Percentiles rank a stretch among this genome's conserved stretches.
These are phyloP conservation scores for Sminthurinus signatus DNA, from an alignment of 1,140 invertebrate genomes.

Conservation along the genomic window DNA sequence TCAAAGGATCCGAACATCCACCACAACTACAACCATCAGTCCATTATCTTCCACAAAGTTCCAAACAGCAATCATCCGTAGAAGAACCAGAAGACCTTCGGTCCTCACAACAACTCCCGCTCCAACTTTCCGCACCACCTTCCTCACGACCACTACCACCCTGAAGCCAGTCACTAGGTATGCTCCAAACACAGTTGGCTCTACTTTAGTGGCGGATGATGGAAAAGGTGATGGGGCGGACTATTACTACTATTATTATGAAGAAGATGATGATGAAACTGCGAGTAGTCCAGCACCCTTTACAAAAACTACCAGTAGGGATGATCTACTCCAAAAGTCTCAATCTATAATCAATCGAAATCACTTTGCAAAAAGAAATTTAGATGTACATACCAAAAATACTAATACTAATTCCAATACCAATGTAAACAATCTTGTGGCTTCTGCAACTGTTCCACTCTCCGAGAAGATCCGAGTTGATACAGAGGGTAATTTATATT, in stretches of 20 bases:
- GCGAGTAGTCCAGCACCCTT: slow-evolving; percentile 47
- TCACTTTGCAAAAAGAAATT: slow-evolving; percentile 11
- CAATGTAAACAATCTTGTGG: slow-evolving; percentile 5
- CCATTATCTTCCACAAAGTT: slow-evolving; percentile 1
- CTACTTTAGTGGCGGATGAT: neutral
- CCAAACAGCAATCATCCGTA: slow-evolving; percentile 18
- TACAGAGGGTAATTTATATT: slow-evolving; percentile 61
- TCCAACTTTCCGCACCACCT: slow-evolving; percentile 17
- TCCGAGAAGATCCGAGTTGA: slow-evolving; percentile 56
- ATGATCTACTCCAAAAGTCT: slow-evolving; percentile 1
- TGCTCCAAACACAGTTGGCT: neutral
- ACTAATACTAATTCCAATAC: neutral
- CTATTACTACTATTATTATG: slow-evolving; percentile 41
- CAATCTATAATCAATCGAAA: neutral
- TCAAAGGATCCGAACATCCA: slow-evolving; percentile 12
- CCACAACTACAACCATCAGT: slow-evolving; percentile 12
- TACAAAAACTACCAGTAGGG: neutral
- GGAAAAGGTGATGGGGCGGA: slow-evolving; percentile 48
- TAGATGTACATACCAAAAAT: too few species aligned
- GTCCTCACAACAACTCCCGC: slow-evolving; percentile 18
- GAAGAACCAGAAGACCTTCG: slow-evolving; percentile 31
- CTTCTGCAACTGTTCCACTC: slow-evolving; percentile 42
- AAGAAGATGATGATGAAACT: slow-evolving; percentile 48
- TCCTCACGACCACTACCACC: slow-evolving; percentile 14
- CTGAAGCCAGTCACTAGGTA: slow-evolving; percentile 1